Base-by-base conservation (phyloP, 2,888 invertebrate genomes). In the Plagiodera versicolora region DNA sequence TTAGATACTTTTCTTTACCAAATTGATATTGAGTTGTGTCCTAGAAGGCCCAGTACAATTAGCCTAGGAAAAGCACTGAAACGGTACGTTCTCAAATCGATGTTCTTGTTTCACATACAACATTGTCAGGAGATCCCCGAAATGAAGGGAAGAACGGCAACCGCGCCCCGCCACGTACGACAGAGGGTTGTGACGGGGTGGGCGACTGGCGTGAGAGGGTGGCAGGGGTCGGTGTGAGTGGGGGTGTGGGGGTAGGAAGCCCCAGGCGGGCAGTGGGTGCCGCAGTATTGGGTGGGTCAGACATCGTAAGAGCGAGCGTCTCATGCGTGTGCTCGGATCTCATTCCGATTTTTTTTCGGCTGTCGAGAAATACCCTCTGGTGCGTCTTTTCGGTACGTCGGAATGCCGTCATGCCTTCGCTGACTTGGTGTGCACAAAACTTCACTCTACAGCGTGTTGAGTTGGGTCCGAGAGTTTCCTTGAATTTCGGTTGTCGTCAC, bases 251-350 rank as follows among this genome's bases (percentile, higher is more conserved):
- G 77, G 59, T 50, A 52, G 73, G 74, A 74, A 75, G 79, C 77
- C 79, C 79, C 67, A 65, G 69, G 71, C 71, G 78, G 80, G 80
- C 79, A 78, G 80, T 77, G 80, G 79, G 80, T 79, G 80, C 78
- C 78, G 79, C 78, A 80, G 78, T 77, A 77, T 77, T 80, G 80
- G 80, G 80, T 80, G 80, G 80, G 80, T 80, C 80, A 79, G 80
- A 80, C 79, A 76, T 78, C 79, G 79, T 77, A 73, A 69, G 68
- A 72, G 70, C 67, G 67, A 68, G 69, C 71, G 69, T 72, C 67
- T 67, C 70, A 71, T 71, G 72, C 71, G 70, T 71, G 67, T 56
- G 71, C 63, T 65, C 63, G 56, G 52, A 52, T 30, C 45, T 4
- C 28, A 8, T 6, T 28, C 46, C n/a, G n/a, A 58, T 64, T 66